Base-by-base conservation (phyloP, 2,113 vertebrate species). In the Apeltes quadracus region DNA sequence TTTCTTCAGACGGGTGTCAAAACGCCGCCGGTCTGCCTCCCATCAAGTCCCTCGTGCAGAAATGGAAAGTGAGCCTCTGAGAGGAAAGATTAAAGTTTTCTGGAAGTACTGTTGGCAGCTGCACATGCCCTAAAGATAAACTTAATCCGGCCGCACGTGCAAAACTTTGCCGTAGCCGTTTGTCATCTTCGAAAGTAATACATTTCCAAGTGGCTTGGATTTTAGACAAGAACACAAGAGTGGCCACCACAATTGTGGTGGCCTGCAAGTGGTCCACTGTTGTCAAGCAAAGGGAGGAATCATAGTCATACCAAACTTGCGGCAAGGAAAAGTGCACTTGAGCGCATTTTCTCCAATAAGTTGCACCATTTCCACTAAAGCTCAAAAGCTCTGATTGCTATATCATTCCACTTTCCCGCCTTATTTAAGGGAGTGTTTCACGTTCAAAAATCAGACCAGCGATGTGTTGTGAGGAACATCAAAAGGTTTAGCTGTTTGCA, bases 21-120 rank as follows among this genome's bases (percentile, higher is more conserved):
- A 94, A 92, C 90, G 92, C 80, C 91, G 91, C 88, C 87, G 81
- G 90, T 77, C 87, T 54, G 61, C 92, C 90, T 93, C 91, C 87
- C 90, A 90, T 95, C 94, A 94, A 92, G 91, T 89, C 86, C 72
- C 76, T 90, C 81, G 88, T 79, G 81, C 82, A 41, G 27, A 85
- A 94, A 95, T 94, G 87, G 92, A 90, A 94, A 92, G 87, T 93
- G 91, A 94, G 92, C 84, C 74, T 89, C 27, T 90, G 87, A 81
- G 81, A 84, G 92, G 90, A 91, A 90, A 95, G 94, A 96, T 95
- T 96, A 94, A 95, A 94, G 92, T 84, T 92, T 87, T 92, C 91
- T 89, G 89, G 92, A 94, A 94, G 93, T 89, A 89, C 92, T 91
- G 90, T 88, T 95, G 94, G 92, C 94, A 96, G 93, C 89, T 89